Evolutionary conservation across 2,797 vertebrate species (phyloP).

Genomic region (Eulemur mongoz): DNA sequence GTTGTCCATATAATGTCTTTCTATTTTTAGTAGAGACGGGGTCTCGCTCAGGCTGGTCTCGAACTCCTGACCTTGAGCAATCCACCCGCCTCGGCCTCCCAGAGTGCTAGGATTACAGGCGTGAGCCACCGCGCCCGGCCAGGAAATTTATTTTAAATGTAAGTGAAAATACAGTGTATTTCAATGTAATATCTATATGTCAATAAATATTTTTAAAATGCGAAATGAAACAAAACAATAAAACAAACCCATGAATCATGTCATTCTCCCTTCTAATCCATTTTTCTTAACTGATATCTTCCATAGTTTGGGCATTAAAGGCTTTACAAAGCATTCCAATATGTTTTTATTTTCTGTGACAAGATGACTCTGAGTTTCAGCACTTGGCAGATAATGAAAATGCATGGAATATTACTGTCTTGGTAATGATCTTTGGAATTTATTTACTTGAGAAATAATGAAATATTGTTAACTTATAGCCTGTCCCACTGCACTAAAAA

Average conservation of each 20-base stretch:
- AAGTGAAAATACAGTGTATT: background rate
- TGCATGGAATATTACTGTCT: background rate
- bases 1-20: no score
- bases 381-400: background rate
- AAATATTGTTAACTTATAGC: background rate
- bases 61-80: no score
- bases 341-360: background rate
- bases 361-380: background rate
- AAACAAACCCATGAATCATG: background rate
- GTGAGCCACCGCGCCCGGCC: no score
- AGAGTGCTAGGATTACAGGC: no score
- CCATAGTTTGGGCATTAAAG: background rate
- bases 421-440: background rate
- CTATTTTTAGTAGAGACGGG: no score
- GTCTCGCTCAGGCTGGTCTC: no score
- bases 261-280: background rate
- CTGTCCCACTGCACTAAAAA: background rate
- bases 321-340: background rate
- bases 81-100: no score
- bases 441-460: background rate
- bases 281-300: background rate
- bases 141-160: background rate
- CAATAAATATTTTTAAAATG: constrained; percentile 1
- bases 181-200: background rate
- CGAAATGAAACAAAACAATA: background rate